Evolutionary conservation across 2,888 invertebrate species (phyloP).

Genomic region (Pristionchus maxplancki): DNA sequence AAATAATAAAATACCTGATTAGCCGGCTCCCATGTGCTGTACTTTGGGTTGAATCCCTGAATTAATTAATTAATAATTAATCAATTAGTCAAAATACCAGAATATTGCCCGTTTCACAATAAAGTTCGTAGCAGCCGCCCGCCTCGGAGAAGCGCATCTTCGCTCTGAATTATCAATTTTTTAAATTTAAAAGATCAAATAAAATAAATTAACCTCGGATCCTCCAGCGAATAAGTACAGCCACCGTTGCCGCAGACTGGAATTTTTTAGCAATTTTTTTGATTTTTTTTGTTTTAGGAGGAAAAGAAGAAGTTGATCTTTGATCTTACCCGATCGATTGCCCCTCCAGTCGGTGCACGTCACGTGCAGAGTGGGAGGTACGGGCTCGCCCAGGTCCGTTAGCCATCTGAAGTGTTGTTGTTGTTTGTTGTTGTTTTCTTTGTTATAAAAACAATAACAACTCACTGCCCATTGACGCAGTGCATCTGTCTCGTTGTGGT

Average conservation of each 20-base stretch:
- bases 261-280: not conserved
- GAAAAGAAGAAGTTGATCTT: not conserved
- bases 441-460: too few relatives aligned
- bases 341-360: slow-evolving; percentile 41
- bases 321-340: not conserved
- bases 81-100: not conserved
- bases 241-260: slow-evolving; percentile 49
- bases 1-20: not conserved
- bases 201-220: not conserved
- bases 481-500: slow-evolving; percentile 25
- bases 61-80: not conserved
- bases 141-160: slow-evolving; percentile 1
- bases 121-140: slow-evolving; percentile 36
- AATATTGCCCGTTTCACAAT: slow-evolving; percentile 32
- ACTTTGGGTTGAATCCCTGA: slow-evolving; percentile 43
- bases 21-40: not conserved
- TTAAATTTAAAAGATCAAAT: not conserved
- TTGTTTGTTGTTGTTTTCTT: not conserved
- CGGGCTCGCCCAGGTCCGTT: slow-evolving; percentile 32
- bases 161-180: not conserved
- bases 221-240: slow-evolving; percentile 31
- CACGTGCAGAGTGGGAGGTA: slow-evolving; percentile 18
- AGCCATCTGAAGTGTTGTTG: slow-evolving; percentile 1
- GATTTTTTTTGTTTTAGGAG: not conserved
- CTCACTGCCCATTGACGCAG: slow-evolving; percentile 39